Base-by-base conservation (phyloP, 2,797 vertebrate species). In the Psittacula derbiana region DNA sequence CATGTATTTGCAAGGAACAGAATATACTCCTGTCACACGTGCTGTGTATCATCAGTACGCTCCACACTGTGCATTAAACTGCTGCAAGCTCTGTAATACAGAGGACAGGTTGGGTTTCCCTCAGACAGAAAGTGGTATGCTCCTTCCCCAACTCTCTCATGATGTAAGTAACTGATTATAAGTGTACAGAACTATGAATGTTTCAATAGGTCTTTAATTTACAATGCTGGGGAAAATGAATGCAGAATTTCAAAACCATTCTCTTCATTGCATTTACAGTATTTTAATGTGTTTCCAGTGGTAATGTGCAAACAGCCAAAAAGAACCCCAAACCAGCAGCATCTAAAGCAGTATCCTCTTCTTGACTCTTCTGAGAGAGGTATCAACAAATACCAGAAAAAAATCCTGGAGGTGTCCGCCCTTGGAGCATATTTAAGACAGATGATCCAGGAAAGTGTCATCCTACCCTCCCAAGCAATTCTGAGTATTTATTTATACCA, bases 401-500 rank as follows among this genome's bases (percentile, higher is more conserved):
- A 91, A 84, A 62, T 31, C 72, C 75, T 73, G 50, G 62, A 73
- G 16, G 47, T 80, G 64, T 86, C 66, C 79, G 60, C 30, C 55
- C 61, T 91, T 84, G 71, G 44, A 92, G 44, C 67, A 23, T 60
- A 60, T 90, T 93, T 82, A 70, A 76, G 52, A 70, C 13, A 88
- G 66, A 82, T n/a, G 82, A 93, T 86, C 73, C 94, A 92, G 73
- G 33, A 88, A 90, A 93, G 55, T 80, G 70, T 72, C 90, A 76
- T 50, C 5, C 3, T 92, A 47, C 66, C 82, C 76, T 81, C 60
- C 74, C 71, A 86, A 93, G 41, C 73, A 52, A 73, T 90, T 90
- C 76, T 88, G 75, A 49, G 38, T 57, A 70, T 82, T 94, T 92
- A 76, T 90, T 92, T 94, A 73, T 40, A 93, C 55, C 16, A 76